phyloP scores from a whole-genome alignment of 1,140 invertebrate genomes.

The Mycetomoellerius zeteki region DNA sequence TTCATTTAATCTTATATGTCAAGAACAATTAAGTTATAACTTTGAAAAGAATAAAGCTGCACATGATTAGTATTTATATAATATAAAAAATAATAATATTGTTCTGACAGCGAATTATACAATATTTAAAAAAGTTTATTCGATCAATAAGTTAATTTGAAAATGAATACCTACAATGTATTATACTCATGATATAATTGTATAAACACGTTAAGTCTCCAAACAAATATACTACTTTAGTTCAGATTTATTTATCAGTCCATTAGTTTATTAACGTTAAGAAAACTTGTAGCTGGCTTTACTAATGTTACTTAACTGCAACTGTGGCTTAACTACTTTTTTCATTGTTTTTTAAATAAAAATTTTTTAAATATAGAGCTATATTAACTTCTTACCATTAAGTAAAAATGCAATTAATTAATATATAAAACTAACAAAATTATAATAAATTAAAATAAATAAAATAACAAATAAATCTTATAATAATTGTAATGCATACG shows the following conservation, averaged over 20 bases:
- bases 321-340: background rate
- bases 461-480: background rate
- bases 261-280: background rate
- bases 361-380: background rate
- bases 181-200: constrained; percentile 8
- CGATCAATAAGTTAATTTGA: background rate
- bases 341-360: background rate
- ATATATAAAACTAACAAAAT: no score
- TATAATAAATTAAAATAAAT: constrained; percentile 5
- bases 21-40: background rate
- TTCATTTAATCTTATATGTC: background rate
- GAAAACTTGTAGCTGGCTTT: no score
- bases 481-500: background rate
- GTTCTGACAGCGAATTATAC: background rate
- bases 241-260: constrained; percentile 20
- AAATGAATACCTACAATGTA: background rate
- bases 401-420: no score
- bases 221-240: background rate
- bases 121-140: background rate
- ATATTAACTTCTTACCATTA: no score
- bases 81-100: background rate
- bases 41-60: background rate
- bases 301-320: background rate
- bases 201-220: background rate
- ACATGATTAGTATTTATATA: background rate